Evolutionary conservation across 2,888 invertebrate species (phyloP).

Genomic region (Ochropacha duplaris): DNA sequence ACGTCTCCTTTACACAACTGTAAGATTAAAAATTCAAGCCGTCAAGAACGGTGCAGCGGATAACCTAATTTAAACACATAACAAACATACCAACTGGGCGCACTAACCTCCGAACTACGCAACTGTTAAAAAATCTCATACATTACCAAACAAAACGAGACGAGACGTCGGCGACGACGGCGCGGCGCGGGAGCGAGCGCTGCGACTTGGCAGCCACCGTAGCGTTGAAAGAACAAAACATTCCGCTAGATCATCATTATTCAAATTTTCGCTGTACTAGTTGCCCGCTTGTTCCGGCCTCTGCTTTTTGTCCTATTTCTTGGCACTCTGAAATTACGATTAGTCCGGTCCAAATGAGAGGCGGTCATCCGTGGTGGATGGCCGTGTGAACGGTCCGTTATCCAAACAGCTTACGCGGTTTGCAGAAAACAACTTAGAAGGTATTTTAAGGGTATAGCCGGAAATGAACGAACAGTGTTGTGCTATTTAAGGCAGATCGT

Average conservation of each 20-base stretch:
- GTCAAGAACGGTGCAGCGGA: neutral
- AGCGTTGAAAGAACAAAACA: constrained; percentile 71
- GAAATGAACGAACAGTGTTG: neutral
- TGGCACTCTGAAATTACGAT: constrained; percentile 78
- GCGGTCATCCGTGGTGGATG: constrained; percentile 77
- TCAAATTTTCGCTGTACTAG: constrained; percentile 80
- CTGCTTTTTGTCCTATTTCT: constrained; percentile 77
- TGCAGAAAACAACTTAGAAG: constrained; percentile 33
- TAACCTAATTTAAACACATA: constrained; percentile 3
- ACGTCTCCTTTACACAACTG: neutral
- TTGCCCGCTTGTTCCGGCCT: constrained; percentile 80
- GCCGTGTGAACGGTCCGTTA: constrained; percentile 79
- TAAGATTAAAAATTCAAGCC: neutral
- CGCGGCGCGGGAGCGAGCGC: constrained; percentile 5
- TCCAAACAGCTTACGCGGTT: constrained; percentile 64
- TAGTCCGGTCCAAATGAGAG: constrained; percentile 73
- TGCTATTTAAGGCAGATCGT: constrained; percentile 10
- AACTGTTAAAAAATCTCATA: constrained; percentile 43
- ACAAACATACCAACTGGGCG: constrained; percentile 4
- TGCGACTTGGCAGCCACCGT: constrained; percentile 56
- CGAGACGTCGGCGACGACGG: constrained; percentile 29
- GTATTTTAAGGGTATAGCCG: constrained; percentile 8
- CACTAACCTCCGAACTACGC: constrained; percentile 29
- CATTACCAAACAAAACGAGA: constrained; percentile 31
- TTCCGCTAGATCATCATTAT: constrained; percentile 80